These are phyloP conservation scores for Micrasema longulum DNA, from an alignment of 1,140 invertebrate species.

Conservation along the genomic window DNA sequence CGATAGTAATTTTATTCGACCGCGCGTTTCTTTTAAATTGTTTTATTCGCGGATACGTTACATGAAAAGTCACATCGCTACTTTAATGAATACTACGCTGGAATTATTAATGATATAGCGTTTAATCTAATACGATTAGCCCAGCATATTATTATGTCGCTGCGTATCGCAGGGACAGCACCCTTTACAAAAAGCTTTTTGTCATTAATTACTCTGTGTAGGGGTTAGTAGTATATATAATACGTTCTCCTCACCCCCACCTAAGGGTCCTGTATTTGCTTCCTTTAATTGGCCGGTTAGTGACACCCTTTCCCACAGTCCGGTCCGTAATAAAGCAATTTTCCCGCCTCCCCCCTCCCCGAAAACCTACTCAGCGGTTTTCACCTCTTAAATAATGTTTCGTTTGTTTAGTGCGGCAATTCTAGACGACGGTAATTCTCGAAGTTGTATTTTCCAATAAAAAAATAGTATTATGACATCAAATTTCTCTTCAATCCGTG, in stretches of 20 bases:
- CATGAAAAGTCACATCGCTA: too few species aligned
- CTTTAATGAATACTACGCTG: too few species aligned
- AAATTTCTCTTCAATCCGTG: too few species aligned
- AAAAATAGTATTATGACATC: too few species aligned
- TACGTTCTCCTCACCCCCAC: not conserved
- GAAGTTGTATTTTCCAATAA: too few species aligned
- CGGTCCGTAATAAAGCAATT: constrained; percentile 23
- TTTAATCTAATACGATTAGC: not conserved
- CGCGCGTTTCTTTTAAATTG: too few species aligned
- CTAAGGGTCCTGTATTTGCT: constrained; percentile 16
- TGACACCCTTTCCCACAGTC: constrained; percentile 15
- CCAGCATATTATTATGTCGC: not conserved
- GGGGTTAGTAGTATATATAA: constrained; percentile 1
- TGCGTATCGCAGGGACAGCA: not conserved
- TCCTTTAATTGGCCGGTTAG: constrained; percentile 31
- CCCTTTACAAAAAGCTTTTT: constrained; percentile 18
- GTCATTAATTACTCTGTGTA: constrained; percentile 9
- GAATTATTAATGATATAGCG: too few species aligned
- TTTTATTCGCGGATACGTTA: too few species aligned
- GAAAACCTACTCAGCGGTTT: not conserved
- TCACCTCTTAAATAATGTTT: constrained; percentile 13
- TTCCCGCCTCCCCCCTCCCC: not conserved
- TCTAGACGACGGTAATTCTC: too few species aligned
- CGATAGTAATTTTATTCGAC: constrained; percentile 16
- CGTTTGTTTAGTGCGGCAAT: too few species aligned